These are phyloP conservation scores for cattle (Bos taurus) DNA, from an alignment of 2,113 vertebrate species.

Conservation along the genomic window DNA sequence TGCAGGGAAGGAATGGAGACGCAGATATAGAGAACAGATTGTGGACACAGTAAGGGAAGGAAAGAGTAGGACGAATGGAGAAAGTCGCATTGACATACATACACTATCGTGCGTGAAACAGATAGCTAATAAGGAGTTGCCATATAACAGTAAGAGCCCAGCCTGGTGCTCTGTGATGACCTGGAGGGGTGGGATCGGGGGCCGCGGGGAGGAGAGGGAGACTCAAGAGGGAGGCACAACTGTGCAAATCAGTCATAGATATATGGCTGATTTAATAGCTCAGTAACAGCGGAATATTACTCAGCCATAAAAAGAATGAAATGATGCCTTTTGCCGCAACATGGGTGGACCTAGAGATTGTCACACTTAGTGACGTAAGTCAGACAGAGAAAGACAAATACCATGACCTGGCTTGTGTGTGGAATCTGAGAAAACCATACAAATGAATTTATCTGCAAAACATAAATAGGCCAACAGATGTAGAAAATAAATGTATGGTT, in stretches of 20 bases:
- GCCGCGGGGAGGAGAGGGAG: neutral
- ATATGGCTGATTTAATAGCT: neutral
- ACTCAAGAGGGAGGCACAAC: neutral
- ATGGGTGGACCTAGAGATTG: neutral
- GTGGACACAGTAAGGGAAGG: neutral
- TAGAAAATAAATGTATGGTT: neutral
- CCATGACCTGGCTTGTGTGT: neutral
- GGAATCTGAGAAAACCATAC: neutral
- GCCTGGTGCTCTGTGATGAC: neutral
- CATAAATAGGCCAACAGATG: neutral
- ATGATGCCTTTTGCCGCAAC: neutral
- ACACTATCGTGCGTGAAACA: neutral
- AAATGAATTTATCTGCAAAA: neutral
- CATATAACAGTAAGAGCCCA: neutral
- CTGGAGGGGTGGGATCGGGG: neutral
- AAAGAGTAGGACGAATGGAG: neutral
- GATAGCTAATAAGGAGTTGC: neutral
- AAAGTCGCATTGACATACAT: neutral
- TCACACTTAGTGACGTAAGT: neutral
- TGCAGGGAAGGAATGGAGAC: neutral
- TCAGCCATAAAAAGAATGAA: neutral
- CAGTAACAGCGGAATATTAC: neutral
- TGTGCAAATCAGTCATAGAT: neutral
- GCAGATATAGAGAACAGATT: neutral
- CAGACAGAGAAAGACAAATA: neutral